Conservation (phyloP, 1,140 invertebrate species). For the Tenebrio molitor region DNA sequence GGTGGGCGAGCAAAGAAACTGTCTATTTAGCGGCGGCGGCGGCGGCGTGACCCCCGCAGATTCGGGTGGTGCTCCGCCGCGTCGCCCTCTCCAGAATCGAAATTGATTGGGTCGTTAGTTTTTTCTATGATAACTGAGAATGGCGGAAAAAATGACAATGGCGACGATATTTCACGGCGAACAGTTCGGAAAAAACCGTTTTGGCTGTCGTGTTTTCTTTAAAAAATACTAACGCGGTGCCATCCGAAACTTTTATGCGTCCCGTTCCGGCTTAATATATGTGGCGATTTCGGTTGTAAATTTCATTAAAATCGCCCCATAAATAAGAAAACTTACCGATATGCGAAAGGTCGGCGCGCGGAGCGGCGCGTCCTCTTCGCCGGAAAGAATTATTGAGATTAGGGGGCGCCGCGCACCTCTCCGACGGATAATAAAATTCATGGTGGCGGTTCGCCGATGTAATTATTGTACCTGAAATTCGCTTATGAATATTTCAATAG, state of each 20-base stretch:
- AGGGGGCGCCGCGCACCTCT: constrained; percentile 24
- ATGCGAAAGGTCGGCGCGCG: background rate
- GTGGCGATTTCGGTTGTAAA: constrained; percentile 16
- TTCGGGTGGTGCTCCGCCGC: background rate
- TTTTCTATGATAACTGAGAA: constrained; percentile 9
- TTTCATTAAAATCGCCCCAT: constrained; percentile 17
- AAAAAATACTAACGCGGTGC: constrained; percentile 27
- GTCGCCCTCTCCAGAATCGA: background rate
- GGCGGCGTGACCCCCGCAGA: too few relatives aligned
- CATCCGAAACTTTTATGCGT: constrained; percentile 20
- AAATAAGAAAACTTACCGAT: constrained; percentile 40
- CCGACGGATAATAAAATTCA: constrained; percentile 31
- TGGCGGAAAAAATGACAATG: constrained; percentile 24
- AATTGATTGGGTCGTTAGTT: constrained; percentile 28
- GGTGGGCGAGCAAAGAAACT: too few relatives aligned
- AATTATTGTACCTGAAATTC: constrained; percentile 37
- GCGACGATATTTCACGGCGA: constrained; percentile 17
- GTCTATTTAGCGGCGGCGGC: too few relatives aligned
- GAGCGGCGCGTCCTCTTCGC: background rate
- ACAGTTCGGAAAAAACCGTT: constrained; percentile 6
- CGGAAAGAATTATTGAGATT: constrained; percentile 19
- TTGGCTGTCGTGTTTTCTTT: constrained; percentile 15
- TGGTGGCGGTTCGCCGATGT: constrained; percentile 32
- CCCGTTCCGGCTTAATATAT: constrained; percentile 11
- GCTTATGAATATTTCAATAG: constrained; percentile 40